Conservation (phyloP, 2,888 invertebrate genomes). For the Andrena minutula region DNA sequence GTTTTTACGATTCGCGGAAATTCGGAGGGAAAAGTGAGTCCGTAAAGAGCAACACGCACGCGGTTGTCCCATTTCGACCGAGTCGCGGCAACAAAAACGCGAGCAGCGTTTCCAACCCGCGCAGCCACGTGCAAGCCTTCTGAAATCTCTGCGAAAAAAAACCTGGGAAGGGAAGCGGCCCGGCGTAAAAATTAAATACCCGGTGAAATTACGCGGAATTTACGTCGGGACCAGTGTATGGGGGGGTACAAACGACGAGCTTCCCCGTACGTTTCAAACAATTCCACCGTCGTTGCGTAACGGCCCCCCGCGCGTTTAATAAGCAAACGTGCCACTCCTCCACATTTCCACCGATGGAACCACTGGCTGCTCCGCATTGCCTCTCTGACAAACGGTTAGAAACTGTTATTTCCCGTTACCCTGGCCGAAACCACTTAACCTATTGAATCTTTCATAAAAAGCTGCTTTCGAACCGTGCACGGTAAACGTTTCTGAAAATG, state of each 20-base stretch:
- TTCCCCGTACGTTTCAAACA: neutral
- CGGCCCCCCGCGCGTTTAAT: slow-evolving; percentile 16
- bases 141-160: neutral
- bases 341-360: slow-evolving; percentile 8
- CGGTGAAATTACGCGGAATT: slow-evolving; percentile 9
- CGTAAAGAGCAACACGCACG: slow-evolving; percentile 28
- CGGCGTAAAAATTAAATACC: neutral
- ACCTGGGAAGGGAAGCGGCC: slow-evolving; percentile 2
- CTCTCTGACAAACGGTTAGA: too few relatives aligned
- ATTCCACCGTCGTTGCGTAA: slow-evolving; percentile 6
- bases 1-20: slow-evolving; percentile 16
- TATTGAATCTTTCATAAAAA: slow-evolving; percentile 18
- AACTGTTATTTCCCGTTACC: slow-evolving; percentile 30
- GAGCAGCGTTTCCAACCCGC: neutral
- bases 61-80: neutral
- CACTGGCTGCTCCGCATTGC: neutral
- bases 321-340: slow-evolving; percentile 15
- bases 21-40: slow-evolving; percentile 14
- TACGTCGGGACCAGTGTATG: neutral
- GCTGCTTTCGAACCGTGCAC: slow-evolving; percentile 4
- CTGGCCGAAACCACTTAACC: slow-evolving; percentile 19
- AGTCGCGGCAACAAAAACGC: neutral
- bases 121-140: neutral
- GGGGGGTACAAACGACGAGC: neutral
- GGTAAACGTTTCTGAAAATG: neutral